Conservation (phyloP, 2,888 invertebrate genomes). For the Agrochola lota region DNA sequence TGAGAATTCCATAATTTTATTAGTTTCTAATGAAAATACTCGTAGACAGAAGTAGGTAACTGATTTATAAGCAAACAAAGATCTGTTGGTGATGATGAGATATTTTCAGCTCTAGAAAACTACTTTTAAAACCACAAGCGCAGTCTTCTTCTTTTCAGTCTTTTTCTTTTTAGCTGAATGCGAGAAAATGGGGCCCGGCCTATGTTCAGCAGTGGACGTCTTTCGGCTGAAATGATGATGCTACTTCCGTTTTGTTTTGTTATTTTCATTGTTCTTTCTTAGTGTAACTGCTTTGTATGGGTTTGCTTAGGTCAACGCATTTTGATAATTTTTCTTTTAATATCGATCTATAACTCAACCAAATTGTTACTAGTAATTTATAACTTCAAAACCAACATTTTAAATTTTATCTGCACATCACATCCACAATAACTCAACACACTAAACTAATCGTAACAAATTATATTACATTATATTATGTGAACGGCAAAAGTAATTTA, state of each 20-base stretch:
- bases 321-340: background rate
- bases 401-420: slow-evolving; percentile 11
- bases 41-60: background rate
- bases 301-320: background rate
- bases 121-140: background rate
- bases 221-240: background rate
- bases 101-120: background rate
- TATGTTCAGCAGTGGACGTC: background rate
- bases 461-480: slow-evolving; percentile 82
- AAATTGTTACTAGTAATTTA: background rate
- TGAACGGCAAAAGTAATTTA: slow-evolving; percentile 85
- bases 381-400: background rate
- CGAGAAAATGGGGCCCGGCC: background rate
- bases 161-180: background rate
- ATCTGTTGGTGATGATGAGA: background rate
- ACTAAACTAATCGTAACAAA: slow-evolving; percentile 84
- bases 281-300: background rate
- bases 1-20: background rate
- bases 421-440: slow-evolving; percentile 73
- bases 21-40: background rate
- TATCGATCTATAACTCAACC: background rate
- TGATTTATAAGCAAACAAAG: background rate
- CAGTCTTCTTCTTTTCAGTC: background rate
- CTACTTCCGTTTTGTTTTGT: background rate
- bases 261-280: background rate